Conservation (phyloP, 2,113 vertebrate species). For the Nothoprocta pentlandii region DNA sequence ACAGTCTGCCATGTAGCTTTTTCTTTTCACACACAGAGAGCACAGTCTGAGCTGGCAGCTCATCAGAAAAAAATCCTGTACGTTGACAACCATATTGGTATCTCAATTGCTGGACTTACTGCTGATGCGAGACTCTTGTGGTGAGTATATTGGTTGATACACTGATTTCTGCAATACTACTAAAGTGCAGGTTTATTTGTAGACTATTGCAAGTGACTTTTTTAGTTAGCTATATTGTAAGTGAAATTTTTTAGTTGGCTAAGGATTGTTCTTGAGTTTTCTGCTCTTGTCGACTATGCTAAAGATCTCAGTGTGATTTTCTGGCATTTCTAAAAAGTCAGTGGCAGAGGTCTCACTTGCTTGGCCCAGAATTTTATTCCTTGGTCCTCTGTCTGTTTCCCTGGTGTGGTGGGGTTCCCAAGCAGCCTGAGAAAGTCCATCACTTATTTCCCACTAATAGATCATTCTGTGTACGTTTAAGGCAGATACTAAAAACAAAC, state of each 20-base stretch:
- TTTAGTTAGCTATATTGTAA: background rate
- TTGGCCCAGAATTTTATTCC: constrained; percentile 31
- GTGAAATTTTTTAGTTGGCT: constrained; percentile 10
- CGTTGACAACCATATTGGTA: constrained; percentile 97
- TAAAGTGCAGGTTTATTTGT: constrained; percentile 50
- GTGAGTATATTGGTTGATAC: constrained; percentile 76
- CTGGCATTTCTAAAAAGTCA: background rate
- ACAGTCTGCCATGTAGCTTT: constrained; percentile 25
- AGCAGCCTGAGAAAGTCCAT: background rate
- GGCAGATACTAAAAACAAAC: background rate
- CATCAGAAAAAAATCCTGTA: constrained; percentile 99
- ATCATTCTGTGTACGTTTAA: background rate
- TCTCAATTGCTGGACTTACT: constrained; percentile 97
- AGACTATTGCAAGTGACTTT: background rate
- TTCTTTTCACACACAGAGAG: constrained; percentile 83
- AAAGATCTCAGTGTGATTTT: constrained; percentile 12
- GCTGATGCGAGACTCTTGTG: constrained; percentile 96
- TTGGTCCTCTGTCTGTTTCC: constrained; percentile 22
- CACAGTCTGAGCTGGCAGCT: constrained; percentile 97
- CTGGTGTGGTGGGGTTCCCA: background rate
- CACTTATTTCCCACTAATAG: background rate
- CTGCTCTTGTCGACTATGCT: background rate
- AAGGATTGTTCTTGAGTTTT: background rate
- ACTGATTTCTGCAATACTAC: constrained; percentile 8
- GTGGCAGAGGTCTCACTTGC: constrained; percentile 19